phyloP scores from a whole-genome alignment of 2,888 invertebrate genomes.

The Thereva nobilitata region DNA sequence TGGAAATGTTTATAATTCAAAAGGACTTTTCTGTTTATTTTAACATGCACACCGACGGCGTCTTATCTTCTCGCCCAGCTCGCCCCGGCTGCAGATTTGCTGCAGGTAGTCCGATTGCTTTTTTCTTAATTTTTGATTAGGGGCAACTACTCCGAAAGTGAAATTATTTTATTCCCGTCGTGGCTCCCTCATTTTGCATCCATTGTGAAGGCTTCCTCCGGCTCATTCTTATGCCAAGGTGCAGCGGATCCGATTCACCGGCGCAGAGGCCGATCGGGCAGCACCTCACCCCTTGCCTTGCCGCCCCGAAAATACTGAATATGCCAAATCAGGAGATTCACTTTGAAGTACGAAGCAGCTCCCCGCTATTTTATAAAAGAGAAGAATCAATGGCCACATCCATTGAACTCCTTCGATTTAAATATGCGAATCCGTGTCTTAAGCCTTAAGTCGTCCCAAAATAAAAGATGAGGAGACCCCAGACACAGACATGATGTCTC shows the following conservation, averaged over 20 bases:
- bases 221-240: slow-evolving; percentile 34
- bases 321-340: slow-evolving; percentile 30
- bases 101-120: slow-evolving; percentile 5
- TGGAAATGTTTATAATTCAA: slow-evolving; percentile 44
- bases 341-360: slow-evolving; percentile 25
- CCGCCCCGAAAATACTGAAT: slow-evolving; percentile 26
- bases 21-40: slow-evolving; percentile 39
- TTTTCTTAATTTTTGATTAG: slow-evolving; percentile 26
- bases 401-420: slow-evolving; percentile 30
- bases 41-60: slow-evolving; percentile 18
- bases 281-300: neutral
- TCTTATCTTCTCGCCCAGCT: slow-evolving; percentile 1
- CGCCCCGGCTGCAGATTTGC: neutral
- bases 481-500: slow-evolving; percentile 40
- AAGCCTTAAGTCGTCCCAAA: neutral
- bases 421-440: slow-evolving; percentile 21
- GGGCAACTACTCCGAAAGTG: slow-evolving; percentile 7
- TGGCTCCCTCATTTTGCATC: slow-evolving; percentile 13
- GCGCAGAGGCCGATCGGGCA: neutral
- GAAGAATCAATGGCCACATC: slow-evolving; percentile 3
- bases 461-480: neutral
- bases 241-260: too few species aligned
- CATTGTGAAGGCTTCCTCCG: neutral
- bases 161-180: slow-evolving; percentile 24
- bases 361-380: neutral